A percentile compares a stretch with the other conserved stretches of the same genome.
These are phyloP conservation scores for Ficedula albicollis DNA, from an alignment of 2,797 vertebrate genomes.

Conservation along the genomic window DNA sequence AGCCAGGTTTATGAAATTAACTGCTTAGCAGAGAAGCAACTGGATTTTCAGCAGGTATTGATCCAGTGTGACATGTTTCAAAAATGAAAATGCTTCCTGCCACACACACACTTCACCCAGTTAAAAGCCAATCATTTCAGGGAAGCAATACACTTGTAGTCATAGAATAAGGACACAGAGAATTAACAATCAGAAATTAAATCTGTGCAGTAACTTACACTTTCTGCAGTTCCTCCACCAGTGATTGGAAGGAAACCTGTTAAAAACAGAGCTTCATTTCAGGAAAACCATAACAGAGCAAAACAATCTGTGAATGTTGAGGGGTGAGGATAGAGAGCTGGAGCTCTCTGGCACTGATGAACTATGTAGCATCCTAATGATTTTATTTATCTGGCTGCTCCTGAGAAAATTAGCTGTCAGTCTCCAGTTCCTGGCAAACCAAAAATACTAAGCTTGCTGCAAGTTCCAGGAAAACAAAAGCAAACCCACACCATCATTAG, in stretches of 20 bases:
- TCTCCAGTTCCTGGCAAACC: neutral
- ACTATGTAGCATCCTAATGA: neutral
- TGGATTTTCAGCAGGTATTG: neutral
- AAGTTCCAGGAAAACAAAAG: neutral
- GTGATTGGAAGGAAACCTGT: conserved; percentile 83
- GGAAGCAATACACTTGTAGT: neutral
- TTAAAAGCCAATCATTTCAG: neutral
- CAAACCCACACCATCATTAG: neutral
- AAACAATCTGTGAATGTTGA: neutral
- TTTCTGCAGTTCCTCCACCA: conserved; percentile 87
- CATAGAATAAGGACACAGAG: neutral
- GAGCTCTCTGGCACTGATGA: neutral
- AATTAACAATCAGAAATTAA: neutral
- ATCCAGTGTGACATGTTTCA: neutral
- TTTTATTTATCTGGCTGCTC: neutral
- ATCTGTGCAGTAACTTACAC: conserved; percentile 80
- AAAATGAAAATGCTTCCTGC: neutral
- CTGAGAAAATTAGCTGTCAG: neutral
- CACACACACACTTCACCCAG: neutral
- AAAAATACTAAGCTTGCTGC: neutral
- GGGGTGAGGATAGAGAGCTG: neutral
- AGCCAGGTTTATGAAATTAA: neutral
- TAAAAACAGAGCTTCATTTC: neutral
- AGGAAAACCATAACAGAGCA: neutral
- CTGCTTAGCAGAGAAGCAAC: neutral